phyloP scores from a whole-genome alignment of 2,797 vertebrate species.

The Mustela erminea region DNA sequence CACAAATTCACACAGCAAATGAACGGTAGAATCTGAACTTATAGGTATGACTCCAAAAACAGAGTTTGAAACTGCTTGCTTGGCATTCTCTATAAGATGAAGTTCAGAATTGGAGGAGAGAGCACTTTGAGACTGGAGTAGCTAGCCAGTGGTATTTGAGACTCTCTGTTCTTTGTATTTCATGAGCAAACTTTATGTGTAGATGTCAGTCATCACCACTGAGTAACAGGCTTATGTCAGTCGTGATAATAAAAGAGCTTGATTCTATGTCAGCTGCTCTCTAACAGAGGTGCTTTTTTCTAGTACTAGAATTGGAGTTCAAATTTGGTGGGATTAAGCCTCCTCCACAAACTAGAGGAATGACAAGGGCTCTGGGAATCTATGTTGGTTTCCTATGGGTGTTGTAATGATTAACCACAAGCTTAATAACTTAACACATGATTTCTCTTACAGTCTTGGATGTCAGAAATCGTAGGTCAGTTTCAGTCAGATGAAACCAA shows the following conservation, averaged over 20 bases:
- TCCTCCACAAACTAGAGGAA: not conserved
- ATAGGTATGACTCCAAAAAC: not conserved
- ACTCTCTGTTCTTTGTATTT: not conserved
- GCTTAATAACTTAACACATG: not conserved
- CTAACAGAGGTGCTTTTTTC: not conserved
- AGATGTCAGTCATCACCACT: not conserved
- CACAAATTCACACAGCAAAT: not conserved
- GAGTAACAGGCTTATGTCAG: not conserved
- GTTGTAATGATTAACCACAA: not conserved
- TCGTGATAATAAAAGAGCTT: not conserved
- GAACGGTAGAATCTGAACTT: not conserved
- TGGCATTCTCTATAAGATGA: not conserved
- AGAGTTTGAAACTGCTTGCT: not conserved
- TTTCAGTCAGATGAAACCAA: not conserved
- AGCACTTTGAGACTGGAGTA: not conserved
- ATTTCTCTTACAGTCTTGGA: not conserved
- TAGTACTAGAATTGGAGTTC: not conserved
- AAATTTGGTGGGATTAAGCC: not conserved
- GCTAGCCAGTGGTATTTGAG: not conserved
- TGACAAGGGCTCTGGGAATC: not conserved
- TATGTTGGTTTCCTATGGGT: not conserved
- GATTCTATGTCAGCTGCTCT: not conserved
- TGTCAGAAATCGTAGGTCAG: not conserved
- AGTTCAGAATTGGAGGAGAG: not conserved
- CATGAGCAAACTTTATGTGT: not conserved